A percentile compares a stretch with the other conserved stretches of the same genome.
These are phyloP conservation scores for Tapirus indicus DNA, from an alignment of 2,797 vertebrate species.

Conservation along the genomic window DNA sequence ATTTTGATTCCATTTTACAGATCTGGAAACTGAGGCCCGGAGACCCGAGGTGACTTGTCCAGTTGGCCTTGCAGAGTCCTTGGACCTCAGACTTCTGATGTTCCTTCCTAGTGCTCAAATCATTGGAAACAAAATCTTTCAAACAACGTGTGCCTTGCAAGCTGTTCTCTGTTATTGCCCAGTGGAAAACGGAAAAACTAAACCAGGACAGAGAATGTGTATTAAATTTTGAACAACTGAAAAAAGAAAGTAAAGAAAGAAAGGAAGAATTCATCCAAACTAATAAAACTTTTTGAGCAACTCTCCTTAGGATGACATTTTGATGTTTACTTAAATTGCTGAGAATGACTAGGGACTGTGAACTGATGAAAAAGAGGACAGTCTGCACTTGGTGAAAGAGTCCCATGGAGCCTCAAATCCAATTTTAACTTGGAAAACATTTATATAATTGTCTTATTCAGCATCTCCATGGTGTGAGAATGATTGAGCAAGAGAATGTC, in stretches of 20 bases:
- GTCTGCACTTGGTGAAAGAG: not conserved
- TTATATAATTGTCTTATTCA: not conserved
- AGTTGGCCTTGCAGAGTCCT: not conserved
- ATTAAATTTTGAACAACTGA: constrained; percentile 30
- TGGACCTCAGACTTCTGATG: not conserved
- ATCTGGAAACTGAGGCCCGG: not conserved
- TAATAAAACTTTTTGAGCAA: constrained; percentile 30
- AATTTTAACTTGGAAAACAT: constrained; percentile 34
- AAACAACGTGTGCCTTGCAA: not conserved
- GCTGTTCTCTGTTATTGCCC: not conserved
- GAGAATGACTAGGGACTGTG: constrained; percentile 24
- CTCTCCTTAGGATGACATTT: constrained; percentile 53
- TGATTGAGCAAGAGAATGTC: not conserved
- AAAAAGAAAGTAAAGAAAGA: not conserved
- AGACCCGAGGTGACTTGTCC: not conserved
- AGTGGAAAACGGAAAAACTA: constrained; percentile 5
- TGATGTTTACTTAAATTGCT: constrained; percentile 31
- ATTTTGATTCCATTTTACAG: not conserved
- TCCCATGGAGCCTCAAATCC: constrained; percentile 60
- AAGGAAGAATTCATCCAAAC: constrained; percentile 34
- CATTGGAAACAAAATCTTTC: not conserved
- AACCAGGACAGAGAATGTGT: not conserved
- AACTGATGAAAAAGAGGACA: constrained; percentile 4
- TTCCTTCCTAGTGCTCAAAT: not conserved
- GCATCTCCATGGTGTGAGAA: constrained; percentile 1